Evolutionary conservation across 2,797 vertebrate genomes (phyloP).

Genomic region (Lepidocolaptes lacrymiger): DNA sequence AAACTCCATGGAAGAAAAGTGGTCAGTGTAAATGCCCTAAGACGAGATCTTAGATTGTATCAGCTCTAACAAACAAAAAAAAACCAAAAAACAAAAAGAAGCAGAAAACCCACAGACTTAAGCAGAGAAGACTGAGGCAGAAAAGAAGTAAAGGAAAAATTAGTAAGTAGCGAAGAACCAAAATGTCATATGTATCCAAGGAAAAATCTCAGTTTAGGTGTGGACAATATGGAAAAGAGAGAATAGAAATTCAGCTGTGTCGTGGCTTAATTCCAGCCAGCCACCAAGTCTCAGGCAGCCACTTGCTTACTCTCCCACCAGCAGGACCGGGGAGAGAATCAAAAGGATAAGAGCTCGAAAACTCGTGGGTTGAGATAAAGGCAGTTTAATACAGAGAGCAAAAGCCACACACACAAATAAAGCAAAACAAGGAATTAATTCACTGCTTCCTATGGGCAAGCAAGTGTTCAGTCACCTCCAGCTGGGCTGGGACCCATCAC

Average conservation of each 20-base stretch:
- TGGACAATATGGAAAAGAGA: not conserved
- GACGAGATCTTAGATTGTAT: not conserved
- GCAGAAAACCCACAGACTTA: not conserved
- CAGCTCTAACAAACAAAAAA: not conserved
- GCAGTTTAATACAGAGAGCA: not conserved
- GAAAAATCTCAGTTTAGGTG: not conserved
- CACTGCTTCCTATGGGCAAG: not conserved
- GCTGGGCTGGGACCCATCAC: not conserved
- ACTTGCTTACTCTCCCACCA: rapidly evolving
- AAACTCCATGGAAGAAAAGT: not conserved
- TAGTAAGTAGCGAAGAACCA: not conserved
- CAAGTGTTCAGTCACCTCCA: not conserved
- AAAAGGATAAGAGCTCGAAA: not conserved
- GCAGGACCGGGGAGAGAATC: not conserved
- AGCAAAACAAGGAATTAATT: not conserved
- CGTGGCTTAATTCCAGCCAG: not conserved
- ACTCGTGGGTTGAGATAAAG: not conserved
- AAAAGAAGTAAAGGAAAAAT: not conserved
- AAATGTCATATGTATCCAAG: not conserved
- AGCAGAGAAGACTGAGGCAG: not conserved
- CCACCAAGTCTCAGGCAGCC: not conserved
- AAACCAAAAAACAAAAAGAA: not conserved
- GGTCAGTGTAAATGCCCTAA: not conserved
- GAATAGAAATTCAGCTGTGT: conserved; percentile 6
- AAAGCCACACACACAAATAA: not conserved